Evolutionary conservation across 1,140 invertebrate species (phyloP).

Genomic region (Ceratitis capitata): DNA sequence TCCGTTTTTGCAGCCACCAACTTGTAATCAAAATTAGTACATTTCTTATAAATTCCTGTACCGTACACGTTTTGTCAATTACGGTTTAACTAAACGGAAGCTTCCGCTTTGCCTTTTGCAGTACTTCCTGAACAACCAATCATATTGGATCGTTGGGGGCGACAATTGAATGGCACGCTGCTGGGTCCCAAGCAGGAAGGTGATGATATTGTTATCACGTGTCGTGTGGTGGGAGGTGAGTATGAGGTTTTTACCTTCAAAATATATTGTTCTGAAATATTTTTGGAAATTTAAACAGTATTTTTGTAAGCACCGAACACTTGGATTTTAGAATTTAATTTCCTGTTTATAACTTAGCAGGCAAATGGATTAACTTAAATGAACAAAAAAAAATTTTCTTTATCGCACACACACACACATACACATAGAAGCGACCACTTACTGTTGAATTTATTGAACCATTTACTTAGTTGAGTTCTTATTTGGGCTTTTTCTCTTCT

Average conservation of each 20-base stretch:
- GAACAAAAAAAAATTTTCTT: not conserved
- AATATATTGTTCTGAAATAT: not conserved
- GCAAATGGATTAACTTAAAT: not conserved
- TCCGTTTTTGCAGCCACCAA: not conserved
- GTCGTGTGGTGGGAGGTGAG: constrained; percentile 71
- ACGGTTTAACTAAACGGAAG: not conserved
- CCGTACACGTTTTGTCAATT: not conserved
- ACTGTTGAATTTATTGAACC: not conserved
- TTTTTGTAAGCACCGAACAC: not conserved
- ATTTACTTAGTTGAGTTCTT: not conserved
- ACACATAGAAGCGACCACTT: not conserved
- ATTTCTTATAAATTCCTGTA: not conserved
- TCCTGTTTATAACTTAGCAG: not conserved
- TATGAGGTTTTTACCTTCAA: constrained; percentile 67
- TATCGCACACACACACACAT: not conserved
- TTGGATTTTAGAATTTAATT: constrained; percentile 21
- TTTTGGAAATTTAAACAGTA: not conserved
- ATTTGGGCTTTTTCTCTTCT: not conserved
- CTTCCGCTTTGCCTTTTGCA: constrained; percentile 66
- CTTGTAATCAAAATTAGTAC: not conserved
- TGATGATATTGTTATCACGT: constrained; percentile 71
- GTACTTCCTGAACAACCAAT: constrained; percentile 86
- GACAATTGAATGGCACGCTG: constrained; percentile 75
- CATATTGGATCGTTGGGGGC: constrained; percentile 81
- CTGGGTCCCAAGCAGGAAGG: constrained; percentile 83